These are phyloP conservation scores for Tenrec ecaudatus DNA, from an alignment of 2,113 vertebrate genomes.

Conservation along the genomic window DNA sequence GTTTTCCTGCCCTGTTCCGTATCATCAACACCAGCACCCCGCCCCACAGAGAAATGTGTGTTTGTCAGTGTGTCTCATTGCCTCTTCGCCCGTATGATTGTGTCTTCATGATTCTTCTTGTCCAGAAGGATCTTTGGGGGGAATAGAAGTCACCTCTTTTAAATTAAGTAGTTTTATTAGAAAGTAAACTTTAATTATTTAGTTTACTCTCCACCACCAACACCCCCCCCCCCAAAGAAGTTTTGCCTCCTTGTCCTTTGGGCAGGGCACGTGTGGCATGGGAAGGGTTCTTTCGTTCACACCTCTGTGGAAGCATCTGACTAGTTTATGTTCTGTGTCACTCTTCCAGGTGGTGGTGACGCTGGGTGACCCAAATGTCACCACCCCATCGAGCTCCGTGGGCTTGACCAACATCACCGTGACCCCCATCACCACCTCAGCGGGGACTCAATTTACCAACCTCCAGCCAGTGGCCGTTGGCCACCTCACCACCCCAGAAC, in stretches of 20 bases:
- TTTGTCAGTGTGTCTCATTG: rapidly evolving
- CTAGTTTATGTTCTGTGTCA: background rate
- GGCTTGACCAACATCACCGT: constrained; percentile 96
- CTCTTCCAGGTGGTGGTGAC: constrained; percentile 94
- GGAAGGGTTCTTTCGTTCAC: rapidly evolving
- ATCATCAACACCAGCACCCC: rapidly evolving
- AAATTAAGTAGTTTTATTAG: background rate
- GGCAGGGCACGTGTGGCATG: rapidly evolving
- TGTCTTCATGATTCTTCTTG: background rate
- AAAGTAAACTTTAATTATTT: background rate
- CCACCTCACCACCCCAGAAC: constrained; percentile 91
- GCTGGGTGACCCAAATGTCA: constrained; percentile 91
- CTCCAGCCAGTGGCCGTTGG: constrained; percentile 95
- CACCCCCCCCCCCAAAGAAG: too few relatives aligned
- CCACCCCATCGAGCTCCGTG: constrained; percentile 90
- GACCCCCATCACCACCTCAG: constrained; percentile 92
- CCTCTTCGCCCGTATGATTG: rapidly evolving
- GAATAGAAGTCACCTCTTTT: background rate
- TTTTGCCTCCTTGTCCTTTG: background rate
- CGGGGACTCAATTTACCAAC: constrained; percentile 94
- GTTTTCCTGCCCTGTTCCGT: too few relatives aligned
- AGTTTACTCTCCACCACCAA: background rate
- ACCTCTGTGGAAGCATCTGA: rapidly evolving
- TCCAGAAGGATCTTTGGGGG: background rate
- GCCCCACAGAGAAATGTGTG: rapidly evolving